Percentiles rank a stretch among this genome's conserved stretches.
Evolutionary conservation across 2,113 vertebrate species (phyloP).

Genomic region (Nematolebias whitei): DNA sequence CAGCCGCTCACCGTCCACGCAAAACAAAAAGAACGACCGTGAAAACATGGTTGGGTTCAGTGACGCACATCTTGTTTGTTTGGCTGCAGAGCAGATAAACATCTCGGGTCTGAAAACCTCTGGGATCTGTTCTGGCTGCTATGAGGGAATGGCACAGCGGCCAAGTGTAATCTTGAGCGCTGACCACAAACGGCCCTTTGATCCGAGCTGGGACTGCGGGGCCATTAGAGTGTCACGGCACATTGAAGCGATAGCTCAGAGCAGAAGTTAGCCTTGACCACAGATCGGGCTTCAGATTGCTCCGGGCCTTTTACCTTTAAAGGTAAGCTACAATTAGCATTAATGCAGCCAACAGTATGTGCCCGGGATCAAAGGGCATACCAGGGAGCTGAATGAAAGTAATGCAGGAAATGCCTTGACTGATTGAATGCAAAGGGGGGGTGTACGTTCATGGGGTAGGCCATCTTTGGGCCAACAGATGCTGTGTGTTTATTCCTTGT

Average conservation of each 20-base stretch:
- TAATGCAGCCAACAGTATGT: constrained; percentile 33
- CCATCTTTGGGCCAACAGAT: constrained; percentile 14
- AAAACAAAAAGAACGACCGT: constrained; percentile 40
- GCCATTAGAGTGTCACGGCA: constrained; percentile 69
- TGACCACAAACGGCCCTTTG: constrained; percentile 70
- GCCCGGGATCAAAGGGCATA: constrained; percentile 41
- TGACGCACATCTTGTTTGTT: constrained; percentile 72
- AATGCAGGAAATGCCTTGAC: constrained; percentile 59
- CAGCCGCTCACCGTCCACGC: constrained; percentile 21
- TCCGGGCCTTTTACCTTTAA: constrained; percentile 59
- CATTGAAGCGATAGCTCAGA: constrained; percentile 67
- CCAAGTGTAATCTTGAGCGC: constrained; percentile 66
- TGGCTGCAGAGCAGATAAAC: constrained; percentile 59
- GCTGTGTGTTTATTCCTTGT: background rate
- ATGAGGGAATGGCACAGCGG: constrained; percentile 53
- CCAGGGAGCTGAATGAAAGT: constrained; percentile 47
- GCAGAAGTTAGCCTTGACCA: constrained; percentile 70
- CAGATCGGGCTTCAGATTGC: constrained; percentile 63
- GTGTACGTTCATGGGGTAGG: constrained; percentile 10
- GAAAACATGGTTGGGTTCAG: constrained; percentile 49
- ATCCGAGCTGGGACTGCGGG: constrained; percentile 55
- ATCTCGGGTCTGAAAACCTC: constrained; percentile 54
- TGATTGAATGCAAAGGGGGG: constrained; percentile 41
- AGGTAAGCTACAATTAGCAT: constrained; percentile 49
- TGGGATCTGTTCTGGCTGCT: constrained; percentile 61